Base-by-base conservation (phyloP, 1,140 invertebrate species). In the Oreohelix idahoensis region DNA sequence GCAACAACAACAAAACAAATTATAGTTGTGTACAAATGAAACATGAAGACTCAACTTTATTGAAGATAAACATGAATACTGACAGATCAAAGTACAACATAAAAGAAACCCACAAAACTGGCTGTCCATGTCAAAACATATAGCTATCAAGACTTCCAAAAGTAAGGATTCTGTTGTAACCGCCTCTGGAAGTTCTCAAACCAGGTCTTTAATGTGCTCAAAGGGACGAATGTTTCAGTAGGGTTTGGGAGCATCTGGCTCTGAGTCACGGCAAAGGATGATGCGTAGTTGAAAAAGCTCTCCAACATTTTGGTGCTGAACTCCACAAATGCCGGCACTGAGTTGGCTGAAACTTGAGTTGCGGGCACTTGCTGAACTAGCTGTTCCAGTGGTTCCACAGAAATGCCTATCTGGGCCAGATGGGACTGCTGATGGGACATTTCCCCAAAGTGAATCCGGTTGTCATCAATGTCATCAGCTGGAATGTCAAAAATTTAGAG, bases 351-450 rank as follows among this genome's bases (percentile, higher is more conserved):
- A 23, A 92, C 85, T 29, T 86, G 87, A 0, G 90, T 81, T 17
- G 87, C 95, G 93, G 93, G 92, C 71, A 93, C 93, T 88, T 93
- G 91, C 79, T 92, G 90, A 23, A 87, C 75, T 0, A 97, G 94
- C 76, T 95, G 94, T 0, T 90, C 86, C 51, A 97, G 92, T 0
- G 96, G 95, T 90, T 98, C 97, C 53, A 98, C 95, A 0, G 97
- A 98, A 49, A 99, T 96, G 0, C 98, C 98, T 83, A 99, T 97
- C 93, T 99, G 97, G 51, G 97, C 98, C 92, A 96, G 95, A 88
- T 98, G 96, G 0, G 89, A 87, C 74, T n/a, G 96, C 96, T 84
- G 97, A 96, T 89, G 91, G 87, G 89, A 70, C 86, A 88, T 78
- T 26, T 82, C 84, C 15, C 93, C 93, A 89, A 94, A 94, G n/a